A percentile compares a stretch with the other conserved stretches of the same genome.
These are phyloP conservation scores for Amphiprion percula DNA, from an alignment of 2,113 vertebrate species.

Conservation along the genomic window DNA sequence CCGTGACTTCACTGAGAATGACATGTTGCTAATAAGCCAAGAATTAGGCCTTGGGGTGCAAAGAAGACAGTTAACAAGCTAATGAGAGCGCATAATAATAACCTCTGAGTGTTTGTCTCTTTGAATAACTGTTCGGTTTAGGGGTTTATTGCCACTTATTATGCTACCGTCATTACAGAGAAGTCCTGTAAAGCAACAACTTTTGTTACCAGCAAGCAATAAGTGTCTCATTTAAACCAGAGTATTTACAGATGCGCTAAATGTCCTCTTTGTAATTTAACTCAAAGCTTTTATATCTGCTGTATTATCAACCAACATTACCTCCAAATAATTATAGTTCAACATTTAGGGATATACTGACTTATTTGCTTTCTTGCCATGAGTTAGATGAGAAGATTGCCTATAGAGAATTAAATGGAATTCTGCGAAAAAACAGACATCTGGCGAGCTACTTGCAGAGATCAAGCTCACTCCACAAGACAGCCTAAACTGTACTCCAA, in stretches of 20 bases:
- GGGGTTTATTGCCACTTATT: background rate
- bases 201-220: background rate
- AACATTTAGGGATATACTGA: background rate
- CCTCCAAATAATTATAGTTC: no score
- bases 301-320: no score
- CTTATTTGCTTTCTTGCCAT: background rate
- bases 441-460: background rate
- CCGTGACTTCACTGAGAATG: conserved; percentile 1
- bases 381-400: background rate
- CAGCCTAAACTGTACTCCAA: background rate
- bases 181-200: no score
- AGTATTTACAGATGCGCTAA: no score
- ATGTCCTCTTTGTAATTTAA: no score
- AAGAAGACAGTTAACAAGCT: conserved; percentile 18
- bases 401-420: no score
- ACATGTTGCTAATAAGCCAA: conserved; percentile 35
- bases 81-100: background rate
- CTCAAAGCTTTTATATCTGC: no score
- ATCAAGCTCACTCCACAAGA: background rate
- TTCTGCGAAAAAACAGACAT: background rate
- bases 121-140: background rate
- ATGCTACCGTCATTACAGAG: background rate
- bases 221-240: background rate
- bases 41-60: conserved; percentile 7
- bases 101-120: background rate